Conservation (phyloP, 2,113 vertebrate species). For the Ceyx cyanopectus region DNA sequence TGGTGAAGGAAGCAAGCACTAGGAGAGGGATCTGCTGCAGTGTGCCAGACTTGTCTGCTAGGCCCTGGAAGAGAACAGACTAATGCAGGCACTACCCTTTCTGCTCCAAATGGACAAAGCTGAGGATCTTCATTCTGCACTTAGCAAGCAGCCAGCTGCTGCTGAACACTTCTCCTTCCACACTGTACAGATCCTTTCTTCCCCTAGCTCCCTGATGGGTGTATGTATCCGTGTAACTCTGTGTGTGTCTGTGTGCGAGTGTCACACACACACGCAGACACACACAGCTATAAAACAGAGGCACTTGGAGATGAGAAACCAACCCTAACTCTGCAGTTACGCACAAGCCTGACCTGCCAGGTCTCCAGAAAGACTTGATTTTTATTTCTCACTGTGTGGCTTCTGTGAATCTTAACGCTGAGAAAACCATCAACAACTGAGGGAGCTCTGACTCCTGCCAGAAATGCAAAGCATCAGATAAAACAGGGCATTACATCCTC, state of each 20-base stretch:
- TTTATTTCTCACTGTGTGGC: constrained; percentile 42
- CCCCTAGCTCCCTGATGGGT: not conserved
- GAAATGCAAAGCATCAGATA: constrained; percentile 11
- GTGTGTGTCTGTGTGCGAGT: not conserved
- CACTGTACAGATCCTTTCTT: constrained; percentile 2
- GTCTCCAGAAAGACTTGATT: constrained; percentile 54
- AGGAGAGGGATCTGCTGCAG: constrained; percentile 6
- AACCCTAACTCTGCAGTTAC: constrained; percentile 25
- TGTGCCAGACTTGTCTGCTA: constrained; percentile 12
- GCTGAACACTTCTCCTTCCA: constrained; percentile 23
- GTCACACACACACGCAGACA: not conserved
- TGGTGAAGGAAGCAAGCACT: not conserved
- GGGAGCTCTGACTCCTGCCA: not conserved
- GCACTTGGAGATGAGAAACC: constrained; percentile 9
- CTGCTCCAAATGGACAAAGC: constrained; percentile 5
- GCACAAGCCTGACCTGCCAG: constrained; percentile 37
- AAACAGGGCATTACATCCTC: constrained; percentile 49
- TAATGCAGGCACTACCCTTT: not conserved
- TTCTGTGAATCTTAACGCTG: constrained; percentile 7
- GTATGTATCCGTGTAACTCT: not conserved
- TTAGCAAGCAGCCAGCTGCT: constrained; percentile 48
- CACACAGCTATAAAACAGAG: not conserved
- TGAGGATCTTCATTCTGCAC: constrained; percentile 55
- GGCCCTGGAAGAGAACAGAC: not conserved
- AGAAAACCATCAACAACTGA: not conserved